A percentile compares a stretch with the other conserved stretches of the same genome.
Evolutionary conservation across 2,797 vertebrate genomes (phyloP).

Genomic region (Mallotus villosus): DNA sequence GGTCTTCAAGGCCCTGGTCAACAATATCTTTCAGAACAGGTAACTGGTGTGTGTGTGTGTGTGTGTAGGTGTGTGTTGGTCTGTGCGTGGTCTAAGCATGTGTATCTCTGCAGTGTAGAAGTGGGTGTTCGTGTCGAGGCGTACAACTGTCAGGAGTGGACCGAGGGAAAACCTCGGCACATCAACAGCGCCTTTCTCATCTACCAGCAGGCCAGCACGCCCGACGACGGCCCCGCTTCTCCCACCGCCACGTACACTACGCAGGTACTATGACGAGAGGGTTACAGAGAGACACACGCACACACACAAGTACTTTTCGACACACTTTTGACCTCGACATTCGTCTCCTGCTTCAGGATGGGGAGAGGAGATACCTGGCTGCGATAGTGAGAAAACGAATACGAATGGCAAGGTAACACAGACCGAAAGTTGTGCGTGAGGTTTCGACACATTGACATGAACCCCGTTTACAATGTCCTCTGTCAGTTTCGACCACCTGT

Average conservation of each 20-base stretch:
- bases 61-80: neutral
- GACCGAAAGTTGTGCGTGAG: neutral
- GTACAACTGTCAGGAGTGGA: constrained; percentile 76
- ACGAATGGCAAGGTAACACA: constrained; percentile 68
- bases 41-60: constrained; percentile 31
- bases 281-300: neutral
- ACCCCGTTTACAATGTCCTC: neutral
- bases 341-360: constrained; percentile 57
- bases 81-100: neutral
- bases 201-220: constrained; percentile 60
- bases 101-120: constrained; percentile 63
- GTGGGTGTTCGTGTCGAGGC: constrained; percentile 78
- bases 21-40: constrained; percentile 77
- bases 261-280: constrained; percentile 57
- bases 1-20: constrained; percentile 76
- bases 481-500: neutral
- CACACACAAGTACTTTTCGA: neutral
- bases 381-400: constrained; percentile 73
- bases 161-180: constrained; percentile 60
- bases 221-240: constrained; percentile 56
- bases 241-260: constrained; percentile 66
- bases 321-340: neutral
- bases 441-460: neutral
- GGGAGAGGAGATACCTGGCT: constrained; percentile 66
- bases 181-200: constrained; percentile 80